phyloP scores from a whole-genome alignment of 1,140 invertebrate genomes.

The Eciton burchellii region DNA sequence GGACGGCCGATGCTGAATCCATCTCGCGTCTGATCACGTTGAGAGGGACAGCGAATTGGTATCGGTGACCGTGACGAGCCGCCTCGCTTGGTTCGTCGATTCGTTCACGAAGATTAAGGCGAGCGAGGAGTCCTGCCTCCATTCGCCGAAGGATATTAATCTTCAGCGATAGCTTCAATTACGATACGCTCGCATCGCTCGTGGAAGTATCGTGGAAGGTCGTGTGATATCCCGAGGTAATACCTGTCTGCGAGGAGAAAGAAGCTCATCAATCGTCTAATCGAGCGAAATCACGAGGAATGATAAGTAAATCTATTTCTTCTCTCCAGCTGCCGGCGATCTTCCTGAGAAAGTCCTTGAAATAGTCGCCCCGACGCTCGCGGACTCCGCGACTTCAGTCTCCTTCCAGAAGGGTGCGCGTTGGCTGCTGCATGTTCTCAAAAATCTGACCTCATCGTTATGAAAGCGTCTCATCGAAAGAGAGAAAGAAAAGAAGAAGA shows the following conservation, averaged over 20 bases:
- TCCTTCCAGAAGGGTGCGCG: no score
- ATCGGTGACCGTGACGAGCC: not conserved
- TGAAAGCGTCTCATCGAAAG: no score
- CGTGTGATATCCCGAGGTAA: not conserved
- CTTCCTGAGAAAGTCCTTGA: not conserved
- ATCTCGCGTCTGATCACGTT: not conserved
- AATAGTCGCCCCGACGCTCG: no score
- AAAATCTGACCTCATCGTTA: no score
- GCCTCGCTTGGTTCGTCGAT: not conserved
- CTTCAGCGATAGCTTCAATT: not conserved
- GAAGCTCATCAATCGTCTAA: not conserved
- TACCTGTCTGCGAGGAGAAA: not conserved
- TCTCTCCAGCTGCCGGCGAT: slow-evolving; percentile 5
- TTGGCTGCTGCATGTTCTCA: no score
- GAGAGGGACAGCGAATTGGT: not conserved
- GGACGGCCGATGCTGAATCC: no score
- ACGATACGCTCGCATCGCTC: not conserved
- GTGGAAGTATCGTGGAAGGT: not conserved
- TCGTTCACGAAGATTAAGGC: not conserved
- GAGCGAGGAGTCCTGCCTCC: not conserved
- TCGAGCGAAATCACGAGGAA: slow-evolving; percentile 19
- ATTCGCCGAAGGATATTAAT: not conserved
- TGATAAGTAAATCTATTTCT: slow-evolving; percentile 10
- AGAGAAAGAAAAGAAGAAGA: no score
- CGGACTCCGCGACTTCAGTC: no score